Conservation (phyloP, 2,113 vertebrate genomes). For the Microtus oregoni region DNA sequence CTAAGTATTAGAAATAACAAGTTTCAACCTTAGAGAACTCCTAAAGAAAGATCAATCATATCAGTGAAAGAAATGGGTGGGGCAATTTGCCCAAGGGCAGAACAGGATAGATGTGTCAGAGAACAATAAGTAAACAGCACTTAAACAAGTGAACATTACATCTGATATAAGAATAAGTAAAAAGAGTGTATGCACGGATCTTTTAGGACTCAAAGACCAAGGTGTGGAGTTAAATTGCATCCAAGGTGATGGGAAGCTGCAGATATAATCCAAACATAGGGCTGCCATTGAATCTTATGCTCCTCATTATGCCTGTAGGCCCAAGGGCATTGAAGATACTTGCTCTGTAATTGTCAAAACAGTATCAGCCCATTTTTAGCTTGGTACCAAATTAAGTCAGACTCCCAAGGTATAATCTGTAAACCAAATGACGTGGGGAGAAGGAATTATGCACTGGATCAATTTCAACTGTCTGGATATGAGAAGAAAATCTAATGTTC, state of each 20-base stretch:
- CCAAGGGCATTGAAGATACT: neutral
- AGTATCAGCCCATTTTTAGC: slow-evolving; percentile 64
- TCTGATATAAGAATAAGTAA: neutral
- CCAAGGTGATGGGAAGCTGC: neutral
- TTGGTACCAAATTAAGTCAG: slow-evolving; percentile 58
- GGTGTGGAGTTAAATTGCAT: neutral
- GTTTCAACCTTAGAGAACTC: neutral
- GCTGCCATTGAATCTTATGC: neutral
- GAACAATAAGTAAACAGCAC: neutral
- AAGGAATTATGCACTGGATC: slow-evolving; percentile 73
- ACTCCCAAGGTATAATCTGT: slow-evolving; percentile 76
- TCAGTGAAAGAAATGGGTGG: neutral
- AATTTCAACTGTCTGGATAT: slow-evolving; percentile 69
- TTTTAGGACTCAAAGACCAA: rapidly evolving
- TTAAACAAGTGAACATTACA: neutral
- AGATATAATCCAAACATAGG: neutral
- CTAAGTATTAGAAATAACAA: neutral
- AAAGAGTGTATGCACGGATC: neutral
- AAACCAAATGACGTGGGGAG: slow-evolving; percentile 73
- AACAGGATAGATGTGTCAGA: neutral
- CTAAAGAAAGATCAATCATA: neutral
- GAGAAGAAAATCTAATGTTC: slow-evolving; percentile 73
- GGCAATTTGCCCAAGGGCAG: neutral
- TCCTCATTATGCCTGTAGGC: neutral
- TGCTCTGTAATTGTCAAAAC: slow-evolving; percentile 60